Evolutionary conservation across 2,797 vertebrate genomes (phyloP).

Genomic region (Sebastiscus albofasciatus): DNA sequence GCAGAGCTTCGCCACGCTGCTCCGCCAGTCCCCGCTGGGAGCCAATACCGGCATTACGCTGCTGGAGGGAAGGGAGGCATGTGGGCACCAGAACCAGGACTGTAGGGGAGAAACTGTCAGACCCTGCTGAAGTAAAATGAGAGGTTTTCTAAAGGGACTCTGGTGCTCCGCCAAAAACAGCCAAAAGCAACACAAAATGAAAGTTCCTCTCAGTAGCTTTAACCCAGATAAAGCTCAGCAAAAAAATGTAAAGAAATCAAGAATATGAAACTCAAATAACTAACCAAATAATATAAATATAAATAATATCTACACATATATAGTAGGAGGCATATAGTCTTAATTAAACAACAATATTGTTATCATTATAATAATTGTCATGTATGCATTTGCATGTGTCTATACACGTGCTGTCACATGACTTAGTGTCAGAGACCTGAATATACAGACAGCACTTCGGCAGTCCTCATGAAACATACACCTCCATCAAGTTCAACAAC

Average conservation of each 20-base stretch:
- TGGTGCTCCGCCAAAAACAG: neutral
- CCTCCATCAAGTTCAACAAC: slow-evolving; percentile 42
- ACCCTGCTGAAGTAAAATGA: too few relatives aligned
- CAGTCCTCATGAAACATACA: slow-evolving; percentile 32
- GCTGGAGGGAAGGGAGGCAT: neutral
- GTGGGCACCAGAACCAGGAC: neutral
- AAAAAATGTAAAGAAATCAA: neutral
- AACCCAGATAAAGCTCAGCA: neutral
- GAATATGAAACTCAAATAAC: neutral
- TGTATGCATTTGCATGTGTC: neutral
- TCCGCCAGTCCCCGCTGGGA: too few relatives aligned
- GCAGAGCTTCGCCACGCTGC: too few relatives aligned
- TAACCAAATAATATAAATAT: neutral
- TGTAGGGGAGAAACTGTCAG: too few relatives aligned
- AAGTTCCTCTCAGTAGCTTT: neutral
- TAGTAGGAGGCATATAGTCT: neutral
- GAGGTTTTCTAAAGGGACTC: neutral
- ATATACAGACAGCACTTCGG: slow-evolving; percentile 22
- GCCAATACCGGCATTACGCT: too few relatives aligned
- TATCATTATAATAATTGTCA: neutral
- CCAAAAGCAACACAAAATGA: neutral
- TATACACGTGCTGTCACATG: neutral
- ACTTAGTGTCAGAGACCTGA: slow-evolving; percentile 6
- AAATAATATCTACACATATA: neutral
- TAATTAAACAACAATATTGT: neutral